Conservation (phyloP, 1,140 invertebrate species). For the Chironomus tepperi region DNA sequence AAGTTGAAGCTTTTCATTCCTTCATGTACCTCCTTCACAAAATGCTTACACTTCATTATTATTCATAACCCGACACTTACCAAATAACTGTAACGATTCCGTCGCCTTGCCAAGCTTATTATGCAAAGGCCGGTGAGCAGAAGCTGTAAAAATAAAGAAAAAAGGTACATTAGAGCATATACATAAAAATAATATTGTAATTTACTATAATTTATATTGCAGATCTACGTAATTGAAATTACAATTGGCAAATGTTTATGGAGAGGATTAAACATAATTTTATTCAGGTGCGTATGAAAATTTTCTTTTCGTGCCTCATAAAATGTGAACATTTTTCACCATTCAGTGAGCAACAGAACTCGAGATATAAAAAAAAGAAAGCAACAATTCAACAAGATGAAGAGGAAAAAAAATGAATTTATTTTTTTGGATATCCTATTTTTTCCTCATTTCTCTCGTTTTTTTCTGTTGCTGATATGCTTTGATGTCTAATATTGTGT, state of each 20-base stretch:
- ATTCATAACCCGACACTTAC: slow-evolving; percentile 43
- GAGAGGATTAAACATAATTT: too few species aligned
- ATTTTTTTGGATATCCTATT: too few species aligned
- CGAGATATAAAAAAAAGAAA: too few species aligned
- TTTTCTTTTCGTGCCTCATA: too few species aligned
- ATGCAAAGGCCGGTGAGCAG: slow-evolving; percentile 77
- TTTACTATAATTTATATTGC: neutral
- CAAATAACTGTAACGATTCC: slow-evolving; percentile 78
- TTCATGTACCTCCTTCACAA: neutral
- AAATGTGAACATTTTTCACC: too few species aligned
- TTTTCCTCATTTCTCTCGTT: too few species aligned
- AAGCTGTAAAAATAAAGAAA: slow-evolving; percentile 47
- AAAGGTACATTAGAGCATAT: slow-evolving; percentile 19
- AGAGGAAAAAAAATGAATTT: too few species aligned
- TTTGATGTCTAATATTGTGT: too few species aligned
- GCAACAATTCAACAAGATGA: too few species aligned
- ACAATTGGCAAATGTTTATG: neutral
- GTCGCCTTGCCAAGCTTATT: slow-evolving; percentile 70
- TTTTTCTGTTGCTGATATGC: too few species aligned
- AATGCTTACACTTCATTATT: slow-evolving; percentile 3
- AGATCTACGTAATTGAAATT: neutral
- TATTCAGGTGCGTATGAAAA: too few species aligned
- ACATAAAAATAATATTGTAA: neutral
- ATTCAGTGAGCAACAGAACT: too few species aligned
- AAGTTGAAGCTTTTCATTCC: neutral